Conservation (phyloP, 2,797 vertebrate genomes). For the Acestrorhynchus altus region DNA sequence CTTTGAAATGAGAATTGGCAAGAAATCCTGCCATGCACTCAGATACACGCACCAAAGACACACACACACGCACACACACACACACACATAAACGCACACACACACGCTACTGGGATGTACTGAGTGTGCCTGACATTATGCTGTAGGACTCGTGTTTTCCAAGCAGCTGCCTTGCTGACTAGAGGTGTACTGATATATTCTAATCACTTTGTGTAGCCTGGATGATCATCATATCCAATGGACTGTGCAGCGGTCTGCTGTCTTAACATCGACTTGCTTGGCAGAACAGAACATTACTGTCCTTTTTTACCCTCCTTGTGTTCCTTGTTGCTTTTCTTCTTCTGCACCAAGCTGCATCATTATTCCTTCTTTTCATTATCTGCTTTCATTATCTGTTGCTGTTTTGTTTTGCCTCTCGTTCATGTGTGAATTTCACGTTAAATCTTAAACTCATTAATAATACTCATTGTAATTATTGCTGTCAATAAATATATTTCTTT, state of each 20-base stretch:
- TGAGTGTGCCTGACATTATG: conserved; percentile 66
- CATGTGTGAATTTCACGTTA: neutral
- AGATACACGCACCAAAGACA: conserved; percentile 41
- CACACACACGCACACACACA: conserved; percentile 19
- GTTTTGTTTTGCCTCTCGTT: neutral
- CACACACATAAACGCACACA: conserved; percentile 32
- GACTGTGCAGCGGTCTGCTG: conserved; percentile 63
- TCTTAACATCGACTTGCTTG: conserved; percentile 56
- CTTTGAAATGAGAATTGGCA: conserved; percentile 52
- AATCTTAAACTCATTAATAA: no score
- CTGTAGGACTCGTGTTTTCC: conserved; percentile 64
- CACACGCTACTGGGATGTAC: conserved; percentile 43
- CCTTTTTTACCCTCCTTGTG: conserved; percentile 41
- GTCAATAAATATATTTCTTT: no score
- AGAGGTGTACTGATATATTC: conserved; percentile 68
- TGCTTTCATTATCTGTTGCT: conserved; percentile 31
- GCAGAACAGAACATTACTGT: conserved; percentile 56
- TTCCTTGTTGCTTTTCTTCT: conserved; percentile 1
- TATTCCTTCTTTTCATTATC: conserved; percentile 16
- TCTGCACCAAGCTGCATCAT: conserved; percentile 27
- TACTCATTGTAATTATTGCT: no score
- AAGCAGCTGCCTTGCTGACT: conserved; percentile 64
- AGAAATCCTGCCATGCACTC: conserved; percentile 18
- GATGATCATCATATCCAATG: conserved; percentile 65
- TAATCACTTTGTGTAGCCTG: conserved; percentile 65